A percentile compares a stretch with the other conserved stretches of the same genome.
Conservation (phyloP, 1,140 invertebrate species). For the Dinoponera quadriceps region DNA sequence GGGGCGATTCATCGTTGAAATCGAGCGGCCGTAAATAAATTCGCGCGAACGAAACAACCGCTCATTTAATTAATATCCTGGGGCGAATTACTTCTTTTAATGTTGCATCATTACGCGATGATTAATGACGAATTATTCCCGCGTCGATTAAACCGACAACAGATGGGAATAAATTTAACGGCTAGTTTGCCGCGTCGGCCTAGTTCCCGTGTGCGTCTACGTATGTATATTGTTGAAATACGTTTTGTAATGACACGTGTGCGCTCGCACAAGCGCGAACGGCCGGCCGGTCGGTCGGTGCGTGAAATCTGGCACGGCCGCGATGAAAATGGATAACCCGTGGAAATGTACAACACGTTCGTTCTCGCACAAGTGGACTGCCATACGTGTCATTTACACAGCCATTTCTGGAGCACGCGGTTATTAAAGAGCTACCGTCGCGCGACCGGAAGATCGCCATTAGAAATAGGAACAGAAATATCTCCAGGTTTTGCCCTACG, state of each 20-base stretch:
- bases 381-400: conserved; percentile 45
- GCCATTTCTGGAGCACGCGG: background rate
- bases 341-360: conserved; percentile 41
- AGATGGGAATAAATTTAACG: conserved; percentile 53
- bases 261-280: conserved; percentile 5
- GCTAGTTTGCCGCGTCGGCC: conserved; percentile 39
- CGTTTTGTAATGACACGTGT: conserved; percentile 58
- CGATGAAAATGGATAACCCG: conserved; percentile 49
- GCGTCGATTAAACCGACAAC: conserved; percentile 56
- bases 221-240: conserved; percentile 44
- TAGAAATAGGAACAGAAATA: no score
- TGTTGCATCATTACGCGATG: conserved; percentile 52
- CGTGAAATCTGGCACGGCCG: conserved; percentile 55
- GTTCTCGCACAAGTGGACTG: conserved; percentile 26
- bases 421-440: conserved; percentile 27
- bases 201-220: background rate
- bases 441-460: no score
- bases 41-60: conserved; percentile 41
- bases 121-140: conserved; percentile 54
- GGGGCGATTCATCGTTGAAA: conserved; percentile 46
- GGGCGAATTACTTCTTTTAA: conserved; percentile 57
- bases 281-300: conserved; percentile 16
- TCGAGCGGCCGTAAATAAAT: conserved; percentile 51
- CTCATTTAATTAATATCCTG: conserved; percentile 60
- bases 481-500: background rate